Evolutionary conservation across 1,140 invertebrate genomes (phyloP), one percentile per base, ranked within the genome.

Genomic region (Bombus soroeensis): DNA sequence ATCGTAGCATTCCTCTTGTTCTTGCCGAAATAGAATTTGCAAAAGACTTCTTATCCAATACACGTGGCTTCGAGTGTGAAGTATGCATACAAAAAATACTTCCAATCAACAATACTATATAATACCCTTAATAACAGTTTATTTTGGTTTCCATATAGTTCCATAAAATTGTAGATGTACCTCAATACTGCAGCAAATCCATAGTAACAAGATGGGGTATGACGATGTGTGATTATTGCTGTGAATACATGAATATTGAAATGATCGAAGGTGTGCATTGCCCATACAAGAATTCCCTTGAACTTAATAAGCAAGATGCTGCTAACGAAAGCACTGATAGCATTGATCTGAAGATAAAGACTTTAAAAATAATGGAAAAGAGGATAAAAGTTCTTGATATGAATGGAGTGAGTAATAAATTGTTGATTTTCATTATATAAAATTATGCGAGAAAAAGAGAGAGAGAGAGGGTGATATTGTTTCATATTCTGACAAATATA

Each of bases 141-240:
- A 32, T 75, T 62, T 85, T 13, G 28, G 3, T 47, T 89, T 91
- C 32, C n/a, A 85, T 92, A 15, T 89, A 97, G 96, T 96, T 93
- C 85, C 96, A 97, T 86, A 94, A 95, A 57, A 87, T 75, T 0
- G 78, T 88, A 0, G 95, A 96, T 62, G 81, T 92, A n/a, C 43
- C 92, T 0, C 70, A 93, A 6, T 92, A 95, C 71, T 97, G 97
- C 87, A 96, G 96, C 64, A 88, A 93, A 64, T 95, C 96, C 0
- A 93, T 95, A 5, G 94, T 95, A 0, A 95, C 95, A 53, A 94
- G 96, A 71, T 96, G 96, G 95, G 95, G 94, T 3, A 97, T 93
- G 92, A 95, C 95, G 2, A 89, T 97, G 10, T 96, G 96, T 47
- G 96, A 96, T 88, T 92, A 93, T 75, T 96, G 96, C 86, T 97